These are phyloP conservation scores for Aquila chrysaetos DNA, from an alignment of 2,797 vertebrate species.

Conservation along the genomic window DNA sequence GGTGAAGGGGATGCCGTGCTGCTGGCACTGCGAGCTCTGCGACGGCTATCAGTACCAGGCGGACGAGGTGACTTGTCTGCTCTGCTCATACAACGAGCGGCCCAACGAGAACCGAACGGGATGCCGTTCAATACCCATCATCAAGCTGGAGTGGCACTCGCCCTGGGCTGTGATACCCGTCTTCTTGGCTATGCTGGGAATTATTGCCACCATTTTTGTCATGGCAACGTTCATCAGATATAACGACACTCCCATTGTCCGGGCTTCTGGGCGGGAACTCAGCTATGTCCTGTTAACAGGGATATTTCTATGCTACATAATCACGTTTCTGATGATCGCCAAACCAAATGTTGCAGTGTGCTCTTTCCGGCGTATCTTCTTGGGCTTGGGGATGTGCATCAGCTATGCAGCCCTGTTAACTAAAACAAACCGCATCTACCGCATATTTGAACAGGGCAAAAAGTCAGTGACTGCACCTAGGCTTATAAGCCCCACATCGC, in stretches of 20 bases:
- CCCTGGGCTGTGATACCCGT: conserved; percentile 96
- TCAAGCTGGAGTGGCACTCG: conserved; percentile 98
- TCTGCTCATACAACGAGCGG: conserved; percentile 91
- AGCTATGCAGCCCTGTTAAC: conserved; percentile 97
- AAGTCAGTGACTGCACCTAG: conserved; percentile 93
- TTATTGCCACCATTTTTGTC: conserved; percentile 95
- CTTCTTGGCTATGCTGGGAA: conserved; percentile 97
- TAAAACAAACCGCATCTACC: conserved; percentile 98
- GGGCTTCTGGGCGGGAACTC: conserved; percentile 94
- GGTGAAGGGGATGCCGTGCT: conserved; percentile 95
- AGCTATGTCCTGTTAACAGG: conserved; percentile 96
- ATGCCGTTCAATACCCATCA: conserved; percentile 94
- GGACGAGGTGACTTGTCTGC: conserved; percentile 91
- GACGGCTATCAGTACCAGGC: conserved; percentile 96
- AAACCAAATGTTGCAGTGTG: conserved; percentile 92
- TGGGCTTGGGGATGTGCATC: conserved; percentile 98
- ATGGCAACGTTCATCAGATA: conserved; percentile 95
- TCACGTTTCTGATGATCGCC: conserved; percentile 98
- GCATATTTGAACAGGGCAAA: conserved; percentile 98
- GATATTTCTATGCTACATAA: conserved; percentile 98
- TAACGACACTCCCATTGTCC: conserved; percentile 96
- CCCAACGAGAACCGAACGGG: conserved; percentile 92
- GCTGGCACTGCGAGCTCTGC: conserved; percentile 96
- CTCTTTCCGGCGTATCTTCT: conserved; percentile 93
- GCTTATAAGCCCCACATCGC: conserved; percentile 96